phyloP scores from a whole-genome alignment of 2,888 invertebrate genomes.

The Torymus tubicola region DNA sequence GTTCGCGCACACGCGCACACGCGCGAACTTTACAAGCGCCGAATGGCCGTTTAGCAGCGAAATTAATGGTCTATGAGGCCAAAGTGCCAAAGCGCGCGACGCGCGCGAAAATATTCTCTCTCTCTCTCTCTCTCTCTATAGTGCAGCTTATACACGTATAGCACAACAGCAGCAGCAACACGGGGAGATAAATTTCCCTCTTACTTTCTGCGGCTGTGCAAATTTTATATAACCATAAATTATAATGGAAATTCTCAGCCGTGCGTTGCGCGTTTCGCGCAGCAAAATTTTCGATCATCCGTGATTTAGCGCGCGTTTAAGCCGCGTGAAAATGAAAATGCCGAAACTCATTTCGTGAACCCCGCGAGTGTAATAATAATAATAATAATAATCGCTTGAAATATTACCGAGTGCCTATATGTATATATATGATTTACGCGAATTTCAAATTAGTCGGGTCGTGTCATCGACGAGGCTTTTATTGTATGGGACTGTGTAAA shows the following conservation, averaged over 20 bases:
- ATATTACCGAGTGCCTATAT: no score
- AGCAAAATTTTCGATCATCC: constrained; percentile 35
- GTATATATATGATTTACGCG: no score
- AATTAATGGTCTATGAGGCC: constrained; percentile 33
- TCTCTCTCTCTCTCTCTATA: no score
- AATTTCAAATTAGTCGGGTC: no score
- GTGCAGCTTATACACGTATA: neutral
- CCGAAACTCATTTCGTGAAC: no score
- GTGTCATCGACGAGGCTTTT: no score
- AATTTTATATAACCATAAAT: constrained; percentile 43
- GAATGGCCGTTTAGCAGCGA: constrained; percentile 20
- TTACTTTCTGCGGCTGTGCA: constrained; percentile 25
- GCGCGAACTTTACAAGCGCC: constrained; percentile 1
- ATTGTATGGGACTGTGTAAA: no score
- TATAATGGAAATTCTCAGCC: neutral
- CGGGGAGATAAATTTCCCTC: constrained; percentile 32
- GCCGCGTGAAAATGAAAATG: neutral
- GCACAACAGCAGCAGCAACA: neutral
- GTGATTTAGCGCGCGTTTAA: constrained; percentile 19
- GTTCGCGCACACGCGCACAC: neutral
- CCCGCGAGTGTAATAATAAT: no score
- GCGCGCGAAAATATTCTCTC: no score
- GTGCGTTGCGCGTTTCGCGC: constrained; percentile 1
- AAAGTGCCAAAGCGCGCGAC: constrained; percentile 9
- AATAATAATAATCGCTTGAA: no score